Conservation (phyloP, 2,113 vertebrate species). For the Psammodynastes pulverulentus region DNA sequence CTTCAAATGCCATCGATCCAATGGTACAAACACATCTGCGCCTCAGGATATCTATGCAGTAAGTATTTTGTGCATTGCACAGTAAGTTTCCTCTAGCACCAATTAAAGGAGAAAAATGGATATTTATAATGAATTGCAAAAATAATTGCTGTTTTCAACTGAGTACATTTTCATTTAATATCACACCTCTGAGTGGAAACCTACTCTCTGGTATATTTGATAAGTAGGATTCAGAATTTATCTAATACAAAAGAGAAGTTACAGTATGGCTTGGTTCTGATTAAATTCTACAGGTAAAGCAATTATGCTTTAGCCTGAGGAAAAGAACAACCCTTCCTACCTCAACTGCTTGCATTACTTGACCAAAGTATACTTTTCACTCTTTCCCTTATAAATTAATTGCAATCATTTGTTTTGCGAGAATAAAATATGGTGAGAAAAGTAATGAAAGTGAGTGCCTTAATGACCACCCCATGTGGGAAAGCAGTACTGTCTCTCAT, state of each 20-base stretch:
- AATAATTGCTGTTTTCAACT: background rate
- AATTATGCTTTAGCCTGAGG: background rate
- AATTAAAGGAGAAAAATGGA: background rate
- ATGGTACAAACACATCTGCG: slow-evolving; percentile 96
- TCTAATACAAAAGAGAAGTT: background rate
- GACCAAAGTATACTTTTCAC: background rate
- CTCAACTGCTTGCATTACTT: background rate
- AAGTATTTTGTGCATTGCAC: slow-evolving; percentile 48
- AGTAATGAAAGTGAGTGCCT: background rate
- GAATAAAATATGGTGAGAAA: background rate
- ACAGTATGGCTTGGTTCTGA: background rate
- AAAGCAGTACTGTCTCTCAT: background rate
- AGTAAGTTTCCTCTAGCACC: background rate
- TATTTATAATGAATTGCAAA: background rate
- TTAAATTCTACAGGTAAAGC: background rate
- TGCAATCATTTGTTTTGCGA: background rate
- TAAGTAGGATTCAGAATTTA: background rate
- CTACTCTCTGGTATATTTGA: background rate
- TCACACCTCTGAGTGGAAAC: background rate
- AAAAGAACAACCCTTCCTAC: background rate
- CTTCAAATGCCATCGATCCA: slow-evolving; percentile 98
- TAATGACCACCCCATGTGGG: background rate
- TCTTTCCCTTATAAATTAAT: background rate
- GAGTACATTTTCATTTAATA: background rate
- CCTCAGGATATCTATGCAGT: slow-evolving; percentile 99